Base-by-base conservation (phyloP, 2,888 invertebrate species). In the Pocota personata region DNA sequence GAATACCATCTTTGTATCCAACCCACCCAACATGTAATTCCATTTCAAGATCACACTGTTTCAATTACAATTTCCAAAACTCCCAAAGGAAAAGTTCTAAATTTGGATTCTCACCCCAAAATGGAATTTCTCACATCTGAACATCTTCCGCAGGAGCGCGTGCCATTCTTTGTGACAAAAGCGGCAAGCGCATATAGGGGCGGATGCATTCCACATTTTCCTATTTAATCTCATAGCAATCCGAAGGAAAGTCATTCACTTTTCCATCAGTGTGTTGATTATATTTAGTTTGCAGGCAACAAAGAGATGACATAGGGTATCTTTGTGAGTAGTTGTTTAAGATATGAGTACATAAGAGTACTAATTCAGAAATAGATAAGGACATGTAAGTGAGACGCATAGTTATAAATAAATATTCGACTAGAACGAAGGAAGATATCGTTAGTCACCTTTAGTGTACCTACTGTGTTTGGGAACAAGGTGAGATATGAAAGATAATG, bases 31-130 rank as follows among this genome's bases (percentile, higher is more conserved):
- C 24, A 24, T 32, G 16, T 27, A 52, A 60, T 12, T 37, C 24
- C 27, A 32, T 52, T 37, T 75, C 75, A 82, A 48, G 76, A 82
- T 69, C 82, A 71, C 40, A 52, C 24, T 69, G 30, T 37, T 50
- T 66, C 5, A 62, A 55, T 71, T 60, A 30, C 60, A 32, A 4
- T 10, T 21, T 6, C n/a, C 10, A 52, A 43, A 37, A 73, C 73
- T 69, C 55, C 46, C 43, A 27, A n/a, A 37, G 27, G 52, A 57
- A 52, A 69, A 57, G 48, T 50, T 83, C 82, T 78, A 83, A 60
- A 27, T 77, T 77, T 83, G 60, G 78, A 83, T 52, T 14, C 40
- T 72, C 78, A 72, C 82, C 77, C 82, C 32, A 72, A 58, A 14
- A 32, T 78, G 60, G 32, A 60, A 72, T 27, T 24, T 46, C 37